Base-by-base conservation (phyloP, 2,888 invertebrate species). In the Electrophaes corylata region DNA sequence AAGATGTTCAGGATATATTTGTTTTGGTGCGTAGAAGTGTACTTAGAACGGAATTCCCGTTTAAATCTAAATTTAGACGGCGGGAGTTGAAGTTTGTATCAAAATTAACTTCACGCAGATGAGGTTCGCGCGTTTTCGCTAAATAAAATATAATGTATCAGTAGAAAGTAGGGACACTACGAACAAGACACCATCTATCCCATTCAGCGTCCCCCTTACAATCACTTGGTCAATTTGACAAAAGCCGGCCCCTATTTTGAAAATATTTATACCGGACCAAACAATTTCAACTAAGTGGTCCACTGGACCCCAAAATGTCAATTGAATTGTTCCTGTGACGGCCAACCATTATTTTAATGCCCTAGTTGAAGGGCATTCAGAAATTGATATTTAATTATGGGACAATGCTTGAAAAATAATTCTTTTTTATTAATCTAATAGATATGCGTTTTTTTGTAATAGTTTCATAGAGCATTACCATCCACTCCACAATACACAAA, bases 211-310 rank as follows among this genome's bases (percentile, higher is more conserved):
- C 81, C 84, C 86, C 20, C 78, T 71, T 64, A 71, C 79, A 84
- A 87, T 88, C 86, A 86, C 81, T 73, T 86, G 88, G 86, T 88
- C 91, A 90, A 90, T 91, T 91, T 88, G 84, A 90, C 88, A 89
- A 90, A 86, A 65, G 78, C 72, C 61, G 77, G 76, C 72, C 84
- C 87, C 85, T 84, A 77, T 88, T 90, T 91, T 86, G 78, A 88
- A 88, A 90, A 90, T 88, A 88, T 90, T 90, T 88, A 84, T 76
- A 74, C 71, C 76, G 79, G 79, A 77, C 86, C 82, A 82, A 83
- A 85, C 89, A 88, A 87, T 88, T 84, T 81, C 69, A 78, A 72
- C 64, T 83, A 83, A 90, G 88, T 88, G 87, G 59, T 67, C 70
- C 60, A 60, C 44, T 57, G 64, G 71, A 67, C 75, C 81, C 79